Evolutionary conservation across 2,888 invertebrate genomes (phyloP).

Genomic region (Caradrina kadenii): DNA sequence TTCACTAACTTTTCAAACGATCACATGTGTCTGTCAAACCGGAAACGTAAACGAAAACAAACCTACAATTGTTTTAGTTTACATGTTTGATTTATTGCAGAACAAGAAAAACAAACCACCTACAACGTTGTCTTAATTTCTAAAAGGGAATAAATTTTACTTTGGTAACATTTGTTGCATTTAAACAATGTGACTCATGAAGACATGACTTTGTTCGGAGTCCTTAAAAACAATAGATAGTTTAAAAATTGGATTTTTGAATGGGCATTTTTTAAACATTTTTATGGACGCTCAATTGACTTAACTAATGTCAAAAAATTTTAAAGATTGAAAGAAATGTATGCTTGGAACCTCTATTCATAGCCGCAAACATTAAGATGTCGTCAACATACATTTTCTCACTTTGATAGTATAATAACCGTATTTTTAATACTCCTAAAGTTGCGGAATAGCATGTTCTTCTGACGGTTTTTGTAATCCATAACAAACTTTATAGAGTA

Average conservation of each 20-base stretch:
- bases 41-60: constrained; percentile 84
- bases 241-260: neutral
- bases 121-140: constrained; percentile 72
- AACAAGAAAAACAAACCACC: constrained; percentile 75
- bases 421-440: constrained; percentile 23
- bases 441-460: constrained; percentile 16
- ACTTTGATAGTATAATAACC: constrained; percentile 23
- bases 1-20: constrained; percentile 68
- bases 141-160: constrained; percentile 51
- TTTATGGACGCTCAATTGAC: neutral
- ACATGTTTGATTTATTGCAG: constrained; percentile 75
- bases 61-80: constrained; percentile 80
- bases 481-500: constrained; percentile 42
- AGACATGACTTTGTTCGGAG: constrained; percentile 6
- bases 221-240: constrained; percentile 6
- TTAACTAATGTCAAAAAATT: constrained; percentile 1
- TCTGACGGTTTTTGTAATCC: constrained; percentile 28
- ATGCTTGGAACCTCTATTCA: constrained; percentile 1
- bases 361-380: constrained; percentile 20
- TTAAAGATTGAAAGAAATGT: neutral
- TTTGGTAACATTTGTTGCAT: constrained; percentile 3
- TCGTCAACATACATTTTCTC: constrained; percentile 22
- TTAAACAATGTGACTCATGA: constrained; percentile 56
- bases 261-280: neutral
- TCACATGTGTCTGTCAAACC: constrained; percentile 79